Evolutionary conservation across 2,888 invertebrate species (phyloP), one percentile per base, ranked within the genome.

Genomic region (Unio pictorum): DNA sequence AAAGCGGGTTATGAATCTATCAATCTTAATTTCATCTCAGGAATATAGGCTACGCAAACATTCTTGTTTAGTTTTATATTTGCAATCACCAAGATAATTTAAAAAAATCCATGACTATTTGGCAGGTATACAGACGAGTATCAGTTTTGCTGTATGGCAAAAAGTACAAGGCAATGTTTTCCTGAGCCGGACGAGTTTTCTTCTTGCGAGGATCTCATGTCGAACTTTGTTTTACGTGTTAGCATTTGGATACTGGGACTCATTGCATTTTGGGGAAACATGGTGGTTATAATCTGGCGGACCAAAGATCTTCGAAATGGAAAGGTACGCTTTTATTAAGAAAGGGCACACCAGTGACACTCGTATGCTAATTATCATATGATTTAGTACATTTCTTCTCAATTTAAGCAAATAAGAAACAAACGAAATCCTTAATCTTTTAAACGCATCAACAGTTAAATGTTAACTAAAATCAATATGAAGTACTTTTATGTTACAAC

Each of bases 141-240:
- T 73, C 84, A 88, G n/a, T 90, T 90, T 73, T 91, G 91, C 75
- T 91, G 90, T 72, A 81, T 90, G 73, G 89, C 90, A 0, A 81
- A 83, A 26, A 84, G 84, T 55, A 87, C 89, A 2, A 73, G 75
- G 20, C 64, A 72, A n/a, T 89, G 89, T 69, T 76, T 75, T 7
- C 89, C 89, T 1, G 79, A 84, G 65, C 83, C 88, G 0, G 88
- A 88, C 70, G 88, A 87, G 75, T 89, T 89, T 67, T 89, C 89
- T 3, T 87, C 88, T 23, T 89, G 89, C 70, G 85, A 88, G 59
- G 89, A 89, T 63, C 86, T 89, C 34, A 87, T 89, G 88, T 88
- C 88, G 17, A 88, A 88, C 77, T 82, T 80, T 67, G 79, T 88
- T 18, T 80, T 89, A 17, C 75, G 87, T 6, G 75, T 86, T 65